phyloP scores from a whole-genome alignment of 1,140 invertebrate genomes.

The Drosophila sucinea region DNA sequence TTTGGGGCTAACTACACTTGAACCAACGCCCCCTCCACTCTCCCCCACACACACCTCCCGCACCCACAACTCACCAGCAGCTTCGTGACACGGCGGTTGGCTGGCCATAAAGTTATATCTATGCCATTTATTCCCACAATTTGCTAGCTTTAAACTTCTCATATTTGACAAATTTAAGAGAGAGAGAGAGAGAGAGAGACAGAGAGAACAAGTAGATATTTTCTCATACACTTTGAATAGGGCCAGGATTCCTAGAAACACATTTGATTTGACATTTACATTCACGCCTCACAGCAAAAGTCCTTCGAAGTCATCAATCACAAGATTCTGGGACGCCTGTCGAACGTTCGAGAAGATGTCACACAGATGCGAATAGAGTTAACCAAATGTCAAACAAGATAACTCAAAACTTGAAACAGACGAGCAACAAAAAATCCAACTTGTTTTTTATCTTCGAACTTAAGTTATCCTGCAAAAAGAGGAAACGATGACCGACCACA shows the following conservation, averaged over 20 bases:
- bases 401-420: background rate
- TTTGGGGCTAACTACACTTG: conserved; percentile 72
- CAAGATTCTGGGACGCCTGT: background rate
- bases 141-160: conserved; percentile 68
- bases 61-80: background rate
- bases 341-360: background rate
- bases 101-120: conserved; percentile 71
- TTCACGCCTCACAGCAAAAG: conserved; percentile 7
- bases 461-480: background rate
- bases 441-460: background rate
- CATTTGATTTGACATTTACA: conserved; percentile 14
- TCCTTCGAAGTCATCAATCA: conserved; percentile 5
- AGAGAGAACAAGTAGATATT: background rate
- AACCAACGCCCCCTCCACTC: conserved; percentile 23
- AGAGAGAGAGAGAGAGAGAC: too few species aligned
- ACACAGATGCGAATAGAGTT: conserved; percentile 10
- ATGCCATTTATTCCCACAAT: conserved; percentile 72
- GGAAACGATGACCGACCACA: too few species aligned
- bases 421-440: background rate
- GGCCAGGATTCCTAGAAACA: background rate
- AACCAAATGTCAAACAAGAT: conserved; percentile 7
- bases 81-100: conserved; percentile 59
- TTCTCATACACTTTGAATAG: background rate
- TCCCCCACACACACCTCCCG: background rate
- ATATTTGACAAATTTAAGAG: conserved; percentile 71